Base-by-base conservation (phyloP, 2,113 vertebrate genomes). In the Perognathus longimembris region DNA sequence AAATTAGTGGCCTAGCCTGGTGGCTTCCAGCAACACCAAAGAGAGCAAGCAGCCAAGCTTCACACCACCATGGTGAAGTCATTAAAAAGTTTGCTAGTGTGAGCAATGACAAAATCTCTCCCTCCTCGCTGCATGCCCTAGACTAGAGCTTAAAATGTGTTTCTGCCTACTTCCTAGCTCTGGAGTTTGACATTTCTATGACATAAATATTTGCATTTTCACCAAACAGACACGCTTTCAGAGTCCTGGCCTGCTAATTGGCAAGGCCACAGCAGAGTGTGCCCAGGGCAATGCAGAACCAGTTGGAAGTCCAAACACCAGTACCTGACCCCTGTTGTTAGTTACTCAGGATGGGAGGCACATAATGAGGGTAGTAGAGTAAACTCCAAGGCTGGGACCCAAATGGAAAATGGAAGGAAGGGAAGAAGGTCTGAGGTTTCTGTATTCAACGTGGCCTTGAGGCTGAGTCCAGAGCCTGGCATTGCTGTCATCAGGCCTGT, bases 381-480 rank as follows among this genome's bases (percentile, higher is more conserved):
- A 22, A 7, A 63, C 12, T 59, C 20, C n/a, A 21, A 18, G 54
- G 36, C 67, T 1, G 22, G 32, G n/a, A 20, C 75, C 15, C 74
- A 15, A 10, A 5, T 28, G 40, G 76, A 26, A 87, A 85, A 14
- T 4, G 15, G 50, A 54, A 11, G 45, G 11, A 69, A 10, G 61
- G 54, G 61, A 32, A 30, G 36, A 20, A 32, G 42, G 7, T 7
- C 57, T 54, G 32, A 64, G 22, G 8, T 34, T 83, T 79, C 81
- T 3, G 0, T 40, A 21, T 36, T 36, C 21, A n/a, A 54, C 0
- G 5, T 67, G 67, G 9, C 77, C 0, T 1, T 6, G n/a, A 36
- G 7, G 7, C 17, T 36, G 40, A 30, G 75, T 17, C 21, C 9
- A 7, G 1, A 32, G 22, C 7, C 69, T 5, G 6, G 26, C 7